Base-by-base conservation (phyloP, 1,140 invertebrate genomes). In the Zaprionus davidi region DNA sequence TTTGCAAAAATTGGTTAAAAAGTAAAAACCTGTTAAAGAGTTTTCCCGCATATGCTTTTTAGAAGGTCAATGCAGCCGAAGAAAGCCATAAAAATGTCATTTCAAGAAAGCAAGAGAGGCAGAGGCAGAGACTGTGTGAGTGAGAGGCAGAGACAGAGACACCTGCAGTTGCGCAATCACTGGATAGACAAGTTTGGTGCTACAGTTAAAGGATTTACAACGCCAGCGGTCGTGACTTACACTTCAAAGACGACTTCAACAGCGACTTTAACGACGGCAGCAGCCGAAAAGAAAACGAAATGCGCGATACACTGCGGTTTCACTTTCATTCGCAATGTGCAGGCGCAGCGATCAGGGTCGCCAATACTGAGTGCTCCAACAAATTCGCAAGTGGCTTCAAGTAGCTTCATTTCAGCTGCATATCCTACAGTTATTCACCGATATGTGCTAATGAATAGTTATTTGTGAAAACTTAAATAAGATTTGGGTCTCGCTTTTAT, bases 281-380 rank as follows among this genome's bases (percentile, higher is more conserved):
- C 46, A 31, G 49, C 66, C 65, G 85, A 90, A 90, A 85, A 88
- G 84, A 90, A 88, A 88, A 88, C 85, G 85, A 92, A 92, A 92
- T 85, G 86, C 79, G 67, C 69, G 68, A 60, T 77, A 68, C 83
- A 80, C 70, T 44, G 71, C 78, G 81, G 82, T 92, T 92, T 92
- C 91, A 92, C 91, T 92, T 92, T 92, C 91, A 92, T 92, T 92
- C 79, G 87, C 78, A 80, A 75, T 75, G 86, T 82, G 86, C 74
- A 90, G 82, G 79, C 87, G 86, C 82, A 82, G 58, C 86, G 76
- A 74, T 51, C 74, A 88, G 85, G 84, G 81, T 87, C 85, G 84
- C 76, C 63, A 38, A 46, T 28, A 66, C 60, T 41, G 66, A 58
- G 72, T 70, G 66, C 72, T 71, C 72, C 67, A 12, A 59, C 15